Conservation (phyloP, 2,113 vertebrate genomes). For the Gadus chalcogrammus region DNA sequence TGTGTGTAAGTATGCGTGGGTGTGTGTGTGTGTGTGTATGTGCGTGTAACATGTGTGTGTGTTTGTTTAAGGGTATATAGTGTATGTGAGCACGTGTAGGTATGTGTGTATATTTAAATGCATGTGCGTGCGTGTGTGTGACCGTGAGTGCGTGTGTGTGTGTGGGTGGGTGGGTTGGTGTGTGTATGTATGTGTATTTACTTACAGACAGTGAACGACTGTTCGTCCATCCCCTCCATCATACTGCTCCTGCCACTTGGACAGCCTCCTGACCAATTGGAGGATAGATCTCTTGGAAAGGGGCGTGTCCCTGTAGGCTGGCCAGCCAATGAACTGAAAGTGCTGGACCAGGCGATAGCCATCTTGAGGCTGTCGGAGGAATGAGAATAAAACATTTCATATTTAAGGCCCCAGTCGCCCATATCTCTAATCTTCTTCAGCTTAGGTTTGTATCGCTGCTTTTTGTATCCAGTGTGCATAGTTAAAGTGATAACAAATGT, state of each 20-base stretch:
- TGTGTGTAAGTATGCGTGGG: too few relatives aligned
- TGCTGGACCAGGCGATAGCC: constrained; percentile 96
- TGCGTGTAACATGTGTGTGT: too few relatives aligned
- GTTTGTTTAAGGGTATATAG: too few relatives aligned
- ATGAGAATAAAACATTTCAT: background rate
- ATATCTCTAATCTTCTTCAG: too few relatives aligned
- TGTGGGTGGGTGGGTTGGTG: background rate
- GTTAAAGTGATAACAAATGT: too few relatives aligned
- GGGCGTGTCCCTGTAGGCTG: constrained; percentile 91
- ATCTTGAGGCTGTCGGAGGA: constrained; percentile 83
- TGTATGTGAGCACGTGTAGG: too few relatives aligned
- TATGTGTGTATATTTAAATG: too few relatives aligned
- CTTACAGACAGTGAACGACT: constrained; percentile 96
- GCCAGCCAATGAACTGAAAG: constrained; percentile 98
- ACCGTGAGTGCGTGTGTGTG: background rate
- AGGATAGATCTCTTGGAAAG: constrained; percentile 94
- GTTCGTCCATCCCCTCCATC: constrained; percentile 92
- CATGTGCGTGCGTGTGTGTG: too few relatives aligned
- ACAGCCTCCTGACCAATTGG: constrained; percentile 87
- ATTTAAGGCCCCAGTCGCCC: too few relatives aligned
- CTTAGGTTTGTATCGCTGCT: too few relatives aligned
- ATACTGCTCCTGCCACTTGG: constrained; percentile 97
- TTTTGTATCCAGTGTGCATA: too few relatives aligned
- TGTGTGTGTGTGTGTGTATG: too few relatives aligned
- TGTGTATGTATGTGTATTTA: constrained; percentile 29